Percentiles rank a stretch among this genome's conserved stretches.
phyloP scores from a whole-genome alignment of 2,797 vertebrate genomes.

The Spheniscus humboldti region DNA sequence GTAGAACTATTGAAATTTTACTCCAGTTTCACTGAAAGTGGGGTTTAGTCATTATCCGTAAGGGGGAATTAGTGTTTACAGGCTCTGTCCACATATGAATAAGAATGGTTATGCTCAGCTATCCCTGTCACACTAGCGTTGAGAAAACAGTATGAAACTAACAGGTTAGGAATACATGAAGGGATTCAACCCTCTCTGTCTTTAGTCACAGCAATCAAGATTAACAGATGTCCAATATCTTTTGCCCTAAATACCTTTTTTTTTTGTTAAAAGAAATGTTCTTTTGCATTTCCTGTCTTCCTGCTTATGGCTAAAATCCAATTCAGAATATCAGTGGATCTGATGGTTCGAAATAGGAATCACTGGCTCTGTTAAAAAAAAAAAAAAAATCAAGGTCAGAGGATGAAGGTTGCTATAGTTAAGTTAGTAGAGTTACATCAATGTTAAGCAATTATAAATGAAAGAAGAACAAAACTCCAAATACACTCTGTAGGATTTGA shows the following conservation, averaged over 20 bases:
- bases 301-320: neutral
- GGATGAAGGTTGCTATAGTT: neutral
- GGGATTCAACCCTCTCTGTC: neutral
- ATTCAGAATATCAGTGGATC: neutral
- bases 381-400: neutral
- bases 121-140: neutral
- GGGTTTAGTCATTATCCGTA: neutral
- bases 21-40: neutral
- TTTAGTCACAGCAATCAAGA: neutral
- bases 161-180: neutral
- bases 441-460: neutral
- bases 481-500: neutral
- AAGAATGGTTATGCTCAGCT: neutral
- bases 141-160: neutral
- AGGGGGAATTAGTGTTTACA: neutral
- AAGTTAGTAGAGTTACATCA: neutral
- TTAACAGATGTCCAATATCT: neutral
- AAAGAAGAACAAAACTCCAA: neutral
- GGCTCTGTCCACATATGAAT: neutral
- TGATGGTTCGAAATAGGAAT: neutral
- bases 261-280: neutral
- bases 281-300: neutral
- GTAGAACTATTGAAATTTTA: neutral
- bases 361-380: neutral
- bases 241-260: neutral